These are phyloP conservation scores for Eremophila alpestris DNA, from an alignment of 2,797 vertebrate species.

Conservation along the genomic window DNA sequence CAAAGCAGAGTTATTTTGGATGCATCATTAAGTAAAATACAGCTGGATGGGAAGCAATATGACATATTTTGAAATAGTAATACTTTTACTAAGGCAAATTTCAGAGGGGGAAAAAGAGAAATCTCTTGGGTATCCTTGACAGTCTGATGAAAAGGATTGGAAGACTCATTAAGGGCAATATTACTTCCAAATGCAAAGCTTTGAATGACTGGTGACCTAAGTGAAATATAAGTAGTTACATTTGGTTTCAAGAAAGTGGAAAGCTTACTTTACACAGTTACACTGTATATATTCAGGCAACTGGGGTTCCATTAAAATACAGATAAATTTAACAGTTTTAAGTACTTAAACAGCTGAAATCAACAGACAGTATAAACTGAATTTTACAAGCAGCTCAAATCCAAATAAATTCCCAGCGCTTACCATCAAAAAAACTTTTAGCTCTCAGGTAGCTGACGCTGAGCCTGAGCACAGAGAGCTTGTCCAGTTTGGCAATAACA, in stretches of 20 bases:
- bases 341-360: constrained; percentile 9
- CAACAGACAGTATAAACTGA: neutral
- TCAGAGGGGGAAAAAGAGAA: neutral
- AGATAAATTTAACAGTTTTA: neutral
- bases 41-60: neutral
- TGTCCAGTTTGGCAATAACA: constrained; percentile 86
- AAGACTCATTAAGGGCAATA: neutral
- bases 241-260: constrained; percentile 32
- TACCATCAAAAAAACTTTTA: constrained; percentile 88
- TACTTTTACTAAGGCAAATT: neutral
- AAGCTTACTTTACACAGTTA: constrained; percentile 18
- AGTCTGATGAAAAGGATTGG: neutral
- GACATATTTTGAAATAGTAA: neutral
- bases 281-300: neutral
- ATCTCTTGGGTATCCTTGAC: neutral
- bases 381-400: neutral
- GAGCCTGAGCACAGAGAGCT: constrained; percentile 86
- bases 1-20: neutral
- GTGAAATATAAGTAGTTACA: constrained; percentile 6
- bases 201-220: neutral
- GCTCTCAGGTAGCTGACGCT: constrained; percentile 87
- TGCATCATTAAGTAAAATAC: neutral
- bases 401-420: constrained; percentile 53
- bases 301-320: neutral
- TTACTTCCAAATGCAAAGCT: constrained; percentile 5